Evolutionary conservation across 2,888 invertebrate species (phyloP).

Genomic region (Pelosia muscerda): DNA sequence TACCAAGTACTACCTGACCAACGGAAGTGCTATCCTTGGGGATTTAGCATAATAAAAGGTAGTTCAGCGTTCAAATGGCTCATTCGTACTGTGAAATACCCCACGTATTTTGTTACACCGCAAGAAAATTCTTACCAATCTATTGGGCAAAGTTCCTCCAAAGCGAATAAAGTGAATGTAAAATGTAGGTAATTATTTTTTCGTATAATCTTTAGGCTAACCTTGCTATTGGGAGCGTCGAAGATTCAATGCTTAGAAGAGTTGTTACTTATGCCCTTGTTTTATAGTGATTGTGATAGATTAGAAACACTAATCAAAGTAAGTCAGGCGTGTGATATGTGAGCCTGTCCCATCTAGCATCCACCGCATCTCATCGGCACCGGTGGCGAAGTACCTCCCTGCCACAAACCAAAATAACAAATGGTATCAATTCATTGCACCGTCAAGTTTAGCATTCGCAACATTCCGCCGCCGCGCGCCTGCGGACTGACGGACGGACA

Average conservation of each 20-base stretch:
- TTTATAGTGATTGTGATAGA: background rate
- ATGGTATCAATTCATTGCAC: conserved; percentile 7
- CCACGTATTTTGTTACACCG: too few relatives aligned
- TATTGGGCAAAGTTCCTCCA: too few relatives aligned
- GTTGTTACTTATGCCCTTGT: background rate
- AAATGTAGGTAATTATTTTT: too few relatives aligned
- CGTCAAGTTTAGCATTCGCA: conserved; percentile 11
- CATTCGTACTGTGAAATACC: too few relatives aligned
- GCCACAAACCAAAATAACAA: conserved; percentile 8
- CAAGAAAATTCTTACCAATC: too few relatives aligned
- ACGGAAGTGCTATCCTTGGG: too few relatives aligned
- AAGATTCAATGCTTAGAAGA: background rate
- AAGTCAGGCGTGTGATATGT: background rate
- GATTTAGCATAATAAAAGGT: too few relatives aligned
- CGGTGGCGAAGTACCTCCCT: background rate
- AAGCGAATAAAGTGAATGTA: too few relatives aligned
- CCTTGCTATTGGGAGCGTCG: background rate
- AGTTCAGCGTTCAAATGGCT: too few relatives aligned
- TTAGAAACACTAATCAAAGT: background rate
- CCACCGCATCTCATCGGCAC: background rate
- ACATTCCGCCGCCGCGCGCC: background rate
- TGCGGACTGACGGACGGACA: background rate
- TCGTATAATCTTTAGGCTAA: too few relatives aligned
- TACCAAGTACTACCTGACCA: too few relatives aligned
- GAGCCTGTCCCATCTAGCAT: too few relatives aligned